These are phyloP conservation scores for Gobius niger DNA, from an alignment of 2,113 vertebrate genomes.

Conservation along the genomic window DNA sequence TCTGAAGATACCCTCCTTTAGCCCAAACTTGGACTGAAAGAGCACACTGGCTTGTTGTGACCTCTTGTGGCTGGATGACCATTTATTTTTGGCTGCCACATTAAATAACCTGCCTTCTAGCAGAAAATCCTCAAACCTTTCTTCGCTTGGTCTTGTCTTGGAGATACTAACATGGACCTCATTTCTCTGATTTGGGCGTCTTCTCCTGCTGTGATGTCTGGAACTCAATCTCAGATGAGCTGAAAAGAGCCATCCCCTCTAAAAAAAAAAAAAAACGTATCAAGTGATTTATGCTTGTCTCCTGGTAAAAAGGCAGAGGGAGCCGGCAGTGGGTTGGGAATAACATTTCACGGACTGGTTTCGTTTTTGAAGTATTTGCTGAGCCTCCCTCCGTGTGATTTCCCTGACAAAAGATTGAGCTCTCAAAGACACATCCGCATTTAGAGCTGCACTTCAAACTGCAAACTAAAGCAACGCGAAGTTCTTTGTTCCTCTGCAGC, in stretches of 20 bases:
- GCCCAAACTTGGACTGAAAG: too few species aligned
- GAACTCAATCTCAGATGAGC: conserved; percentile 22
- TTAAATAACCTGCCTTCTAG: background rate
- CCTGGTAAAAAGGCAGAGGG: conserved; percentile 38
- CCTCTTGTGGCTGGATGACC: too few species aligned
- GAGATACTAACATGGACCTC: background rate
- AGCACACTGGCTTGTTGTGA: too few species aligned
- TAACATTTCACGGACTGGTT: conserved; percentile 52
- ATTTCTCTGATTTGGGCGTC: conserved; percentile 19
- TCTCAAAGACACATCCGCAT: conserved; percentile 48
- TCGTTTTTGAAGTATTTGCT: conserved; percentile 65
- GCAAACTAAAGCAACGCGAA: conserved; percentile 48
- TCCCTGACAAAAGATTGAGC: conserved; percentile 43
- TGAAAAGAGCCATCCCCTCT: conserved; percentile 43
- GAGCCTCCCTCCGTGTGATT: conserved; percentile 47
- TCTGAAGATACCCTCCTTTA: background rate
- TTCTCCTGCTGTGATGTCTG: conserved; percentile 25
- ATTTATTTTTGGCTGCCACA: background rate
- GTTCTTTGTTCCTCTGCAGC: conserved; percentile 43
- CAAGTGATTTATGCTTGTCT: conserved; percentile 50
- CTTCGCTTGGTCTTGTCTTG: background rate
- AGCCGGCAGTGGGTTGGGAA: conserved; percentile 29
- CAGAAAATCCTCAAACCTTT: background rate
- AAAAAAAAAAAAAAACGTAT: conserved; percentile 21
- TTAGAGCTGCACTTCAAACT: conserved; percentile 65